A percentile compares a stretch with the other conserved stretches of the same genome.
Evolutionary conservation across 2,888 invertebrate genomes (phyloP).

Genomic region (Luffia ferchaultella): DNA sequence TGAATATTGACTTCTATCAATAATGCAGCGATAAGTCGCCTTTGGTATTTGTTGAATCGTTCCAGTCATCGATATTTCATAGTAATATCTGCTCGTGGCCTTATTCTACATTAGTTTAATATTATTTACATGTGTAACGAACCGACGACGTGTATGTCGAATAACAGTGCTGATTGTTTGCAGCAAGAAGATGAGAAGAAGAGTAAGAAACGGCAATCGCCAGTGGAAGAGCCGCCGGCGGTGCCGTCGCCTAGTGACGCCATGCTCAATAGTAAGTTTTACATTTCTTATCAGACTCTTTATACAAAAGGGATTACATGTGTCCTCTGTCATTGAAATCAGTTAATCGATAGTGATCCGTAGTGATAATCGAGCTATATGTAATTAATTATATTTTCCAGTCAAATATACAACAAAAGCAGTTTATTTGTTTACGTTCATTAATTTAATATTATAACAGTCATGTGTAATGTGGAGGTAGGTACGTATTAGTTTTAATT

Average conservation of each 20-base stretch:
- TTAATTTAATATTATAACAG: no score
- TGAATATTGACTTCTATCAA: not conserved
- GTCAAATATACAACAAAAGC: no score
- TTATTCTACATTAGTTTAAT: not conserved
- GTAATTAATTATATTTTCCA: no score
- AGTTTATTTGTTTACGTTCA: no score
- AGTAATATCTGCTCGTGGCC: not conserved
- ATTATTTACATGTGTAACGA: not conserved
- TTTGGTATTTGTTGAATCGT: not conserved
- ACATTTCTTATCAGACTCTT: no score
- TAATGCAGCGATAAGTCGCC: not conserved
- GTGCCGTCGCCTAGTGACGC: constrained; percentile 61
- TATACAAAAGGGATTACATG: no score
- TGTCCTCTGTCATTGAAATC: no score
- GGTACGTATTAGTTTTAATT: no score
- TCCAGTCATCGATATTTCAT: not conserved
- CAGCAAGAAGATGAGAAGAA: constrained; percentile 60
- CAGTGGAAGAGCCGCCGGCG: constrained; percentile 50
- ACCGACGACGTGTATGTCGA: constrained; percentile 7
- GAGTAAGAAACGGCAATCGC: constrained; percentile 51
- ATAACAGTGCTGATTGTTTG: constrained; percentile 26
- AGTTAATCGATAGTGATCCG: no score
- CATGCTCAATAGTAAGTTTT: constrained; percentile 56
- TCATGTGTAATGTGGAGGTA: no score
- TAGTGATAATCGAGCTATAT: no score